Conservation (phyloP, 2,113 vertebrate genomes). For the Nyctereutes procyonoides region DNA sequence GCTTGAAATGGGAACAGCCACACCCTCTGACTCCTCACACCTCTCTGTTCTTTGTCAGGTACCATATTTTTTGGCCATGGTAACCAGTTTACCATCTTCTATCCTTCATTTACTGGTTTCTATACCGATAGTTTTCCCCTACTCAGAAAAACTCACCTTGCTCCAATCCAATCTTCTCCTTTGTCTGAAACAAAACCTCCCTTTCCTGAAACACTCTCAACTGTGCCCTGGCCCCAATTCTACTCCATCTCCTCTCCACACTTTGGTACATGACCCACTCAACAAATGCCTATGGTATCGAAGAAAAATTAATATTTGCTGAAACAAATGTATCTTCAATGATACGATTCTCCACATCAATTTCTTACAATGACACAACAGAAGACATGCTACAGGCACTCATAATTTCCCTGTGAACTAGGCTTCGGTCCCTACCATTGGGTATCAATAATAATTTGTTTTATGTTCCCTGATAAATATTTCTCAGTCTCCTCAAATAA, state of each 20-base stretch:
- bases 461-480: not conserved
- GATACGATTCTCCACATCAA: not conserved
- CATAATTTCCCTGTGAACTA: not conserved
- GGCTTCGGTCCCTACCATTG: not conserved
- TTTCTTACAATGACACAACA: not conserved
- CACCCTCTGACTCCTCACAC: accelerated
- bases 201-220: not conserved
- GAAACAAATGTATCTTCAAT: slow-evolving; percentile 7
- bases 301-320: not conserved
- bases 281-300: not conserved
- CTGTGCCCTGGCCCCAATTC: not conserved
- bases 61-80: not conserved
- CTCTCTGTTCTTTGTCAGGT: not conserved
- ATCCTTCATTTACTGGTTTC: not conserved
- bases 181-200: not conserved
- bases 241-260: not conserved
- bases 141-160: not conserved
- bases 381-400: not conserved
- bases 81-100: not conserved
- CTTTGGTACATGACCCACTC: not conserved
- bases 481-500: not conserved
- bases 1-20: not conserved
- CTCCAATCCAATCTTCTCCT: not conserved
- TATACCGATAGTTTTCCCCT: not conserved
- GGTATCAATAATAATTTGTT: not conserved